Percentiles rank a stretch among this genome's conserved stretches.
These are phyloP conservation scores for Nyctereutes procyonoides DNA, from an alignment of 2,113 vertebrate genomes.

Conservation along the genomic window DNA sequence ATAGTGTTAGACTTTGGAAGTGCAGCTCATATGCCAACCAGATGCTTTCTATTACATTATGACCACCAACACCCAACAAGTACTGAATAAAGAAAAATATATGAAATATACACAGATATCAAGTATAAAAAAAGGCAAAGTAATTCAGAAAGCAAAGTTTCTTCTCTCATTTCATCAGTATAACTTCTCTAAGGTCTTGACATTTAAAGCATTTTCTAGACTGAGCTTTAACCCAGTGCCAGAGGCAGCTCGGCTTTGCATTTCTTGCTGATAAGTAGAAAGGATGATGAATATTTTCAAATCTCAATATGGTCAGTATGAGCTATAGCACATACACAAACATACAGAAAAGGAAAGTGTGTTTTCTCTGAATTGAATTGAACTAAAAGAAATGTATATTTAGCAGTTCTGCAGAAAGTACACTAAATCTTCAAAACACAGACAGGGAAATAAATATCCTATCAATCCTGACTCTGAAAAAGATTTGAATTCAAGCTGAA, in stretches of 20 bases:
- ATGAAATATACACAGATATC: neutral
- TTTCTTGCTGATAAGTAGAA: slow-evolving; percentile 71
- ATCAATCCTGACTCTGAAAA: slow-evolving; percentile 28
- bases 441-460: slow-evolving; percentile 12
- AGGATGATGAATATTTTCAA: slow-evolving; percentile 67
- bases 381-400: slow-evolving; percentile 4
- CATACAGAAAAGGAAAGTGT: slow-evolving; percentile 48
- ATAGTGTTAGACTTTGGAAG: slow-evolving; percentile 12
- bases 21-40: neutral
- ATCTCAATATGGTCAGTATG: slow-evolving; percentile 11
- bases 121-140: slow-evolving; percentile 55
- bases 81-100: slow-evolving; percentile 17
- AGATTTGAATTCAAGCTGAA: slow-evolving; percentile 73
- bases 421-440: slow-evolving; percentile 65
- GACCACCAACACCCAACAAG: neutral
- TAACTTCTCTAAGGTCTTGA: slow-evolving; percentile 66
- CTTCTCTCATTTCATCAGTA: slow-evolving; percentile 75
- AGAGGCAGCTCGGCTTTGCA: slow-evolving; percentile 57
- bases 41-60: slow-evolving; percentile 6
- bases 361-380: slow-evolving; percentile 3
- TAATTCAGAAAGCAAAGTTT: slow-evolving; percentile 72
- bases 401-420: slow-evolving; percentile 53
- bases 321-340: slow-evolving; percentile 16
- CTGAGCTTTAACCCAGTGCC: slow-evolving; percentile 70
- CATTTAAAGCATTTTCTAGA: slow-evolving; percentile 74